A percentile compares a stretch with the other conserved stretches of the same genome.
These are phyloP conservation scores for Onthophagus sagittarius DNA, from an alignment of 2,888 invertebrate genomes.

Conservation along the genomic window DNA sequence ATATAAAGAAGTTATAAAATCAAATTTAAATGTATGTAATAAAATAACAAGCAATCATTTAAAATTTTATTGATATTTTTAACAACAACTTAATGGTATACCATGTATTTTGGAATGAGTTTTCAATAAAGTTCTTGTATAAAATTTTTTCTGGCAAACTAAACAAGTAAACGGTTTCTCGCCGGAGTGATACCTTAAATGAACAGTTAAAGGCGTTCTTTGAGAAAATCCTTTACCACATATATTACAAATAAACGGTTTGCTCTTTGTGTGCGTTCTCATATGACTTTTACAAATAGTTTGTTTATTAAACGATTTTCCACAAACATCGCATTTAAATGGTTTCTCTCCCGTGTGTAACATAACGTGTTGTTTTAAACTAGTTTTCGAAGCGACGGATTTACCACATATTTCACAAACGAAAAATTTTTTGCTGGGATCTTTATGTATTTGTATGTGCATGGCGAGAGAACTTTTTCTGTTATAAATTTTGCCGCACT, in stretches of 20 bases:
- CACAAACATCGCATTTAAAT: slow-evolving; percentile 40
- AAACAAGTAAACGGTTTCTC: slow-evolving; percentile 52
- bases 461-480: neutral
- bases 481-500: slow-evolving; percentile 15
- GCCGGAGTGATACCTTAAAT: slow-evolving; percentile 35
- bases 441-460: slow-evolving; percentile 7
- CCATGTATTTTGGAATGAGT: slow-evolving; percentile 36
- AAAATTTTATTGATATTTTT: neutral
- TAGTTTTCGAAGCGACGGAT: slow-evolving; percentile 42
- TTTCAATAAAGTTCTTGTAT: slow-evolving; percentile 24
- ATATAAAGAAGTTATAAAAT: no score
- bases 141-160: slow-evolving; percentile 47
- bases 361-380: slow-evolving; percentile 40
- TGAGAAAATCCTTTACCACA: slow-evolving; percentile 25
- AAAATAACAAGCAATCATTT: neutral
- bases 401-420: slow-evolving; percentile 53
- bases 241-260: slow-evolving; percentile 22
- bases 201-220: slow-evolving; percentile 51
- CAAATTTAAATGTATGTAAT: neutral
- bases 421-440: slow-evolving; percentile 1
- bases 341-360: slow-evolving; percentile 53
- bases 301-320: slow-evolving; percentile 27
- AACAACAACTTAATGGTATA: slow-evolving; percentile 32
- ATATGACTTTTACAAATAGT: slow-evolving; percentile 36
- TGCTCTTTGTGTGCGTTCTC: slow-evolving; percentile 21